These are phyloP conservation scores for Halictus quadricinctus DNA, from an alignment of 2,888 invertebrate species.

Conservation along the genomic window DNA sequence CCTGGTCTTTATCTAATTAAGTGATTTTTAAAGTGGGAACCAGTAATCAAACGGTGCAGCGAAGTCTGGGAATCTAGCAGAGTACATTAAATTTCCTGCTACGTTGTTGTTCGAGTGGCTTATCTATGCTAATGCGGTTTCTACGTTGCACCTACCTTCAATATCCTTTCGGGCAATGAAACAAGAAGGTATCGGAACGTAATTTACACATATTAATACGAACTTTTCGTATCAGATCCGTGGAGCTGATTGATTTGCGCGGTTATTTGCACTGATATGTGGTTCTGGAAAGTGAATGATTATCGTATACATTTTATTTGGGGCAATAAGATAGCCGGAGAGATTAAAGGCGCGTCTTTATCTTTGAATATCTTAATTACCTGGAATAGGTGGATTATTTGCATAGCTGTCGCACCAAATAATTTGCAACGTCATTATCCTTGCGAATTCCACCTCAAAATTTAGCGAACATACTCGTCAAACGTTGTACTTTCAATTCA, in stretches of 20 bases:
- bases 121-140: slow-evolving; percentile 2
- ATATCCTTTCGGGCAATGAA: not conserved
- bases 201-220: not conserved
- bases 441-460: not conserved
- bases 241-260: not conserved
- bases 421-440: not conserved
- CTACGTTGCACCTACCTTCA: not conserved
- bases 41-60: not conserved
- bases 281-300: not conserved
- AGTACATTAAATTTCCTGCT: not conserved
- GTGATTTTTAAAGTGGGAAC: not conserved
- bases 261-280: not conserved
- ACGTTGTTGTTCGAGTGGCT: not conserved
- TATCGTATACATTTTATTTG: not conserved
- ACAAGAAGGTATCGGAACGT: not conserved
- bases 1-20: slow-evolving; percentile 1
- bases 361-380: too few species aligned
- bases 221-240: not conserved
- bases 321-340: not conserved
- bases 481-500: not conserved
- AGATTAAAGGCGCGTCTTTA: too few species aligned
- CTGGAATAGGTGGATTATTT: too few species aligned
- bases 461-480: not conserved
- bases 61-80: not conserved
- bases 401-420: not conserved